Base-by-base conservation (phyloP, 2,797 vertebrate genomes). In the Eulemur coronatus region DNA sequence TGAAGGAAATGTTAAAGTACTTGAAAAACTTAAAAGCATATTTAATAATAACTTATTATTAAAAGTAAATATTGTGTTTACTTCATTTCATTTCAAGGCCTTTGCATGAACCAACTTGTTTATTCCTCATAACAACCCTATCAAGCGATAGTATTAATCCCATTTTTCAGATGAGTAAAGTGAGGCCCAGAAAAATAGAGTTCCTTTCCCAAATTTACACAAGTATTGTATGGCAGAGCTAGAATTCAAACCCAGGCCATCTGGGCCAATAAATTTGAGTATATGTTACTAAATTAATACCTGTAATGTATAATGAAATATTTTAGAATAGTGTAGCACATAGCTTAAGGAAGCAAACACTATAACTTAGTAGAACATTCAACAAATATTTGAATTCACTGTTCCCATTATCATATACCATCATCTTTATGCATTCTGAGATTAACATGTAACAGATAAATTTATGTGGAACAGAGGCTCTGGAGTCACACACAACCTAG, bases 1-100 rank as follows among this genome's bases (percentile, higher is more conserved):
- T 88, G 61, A 94, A 95, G 48, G 50, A 94, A 88, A 92, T 70
- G 4, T 67, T 82, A 85, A 88, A 81, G 50, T 73, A 91, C 33
- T 76, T 80, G 57, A 43, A 92, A 96, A 96, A 89, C 43, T 92
- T 81, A 81, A 94, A 97, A 89, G 35, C 46, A 35, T 38, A 81
- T 67, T 24, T 38, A 88, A 3, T 50, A 52, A 81, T 4, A 92
- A 67, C 59, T 75, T 30, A 61, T 61, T 61, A 61, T 61, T 61
- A 61, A 61, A 61, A 61, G 59, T 61, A 61, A 97, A 75, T 41
- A 86, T 1, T 89, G 4, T 38, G 20, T 67, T 91, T 90, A 78
- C 38, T 94, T 43, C 1, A 2, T 67, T n/a, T 61, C 41, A 70
- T 84, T 91, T 86, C 89, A 96, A 94, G 63, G 8, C 75, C 52